Conservation (phyloP, 2,888 invertebrate genomes). For the Helobdella robusta region DNA sequence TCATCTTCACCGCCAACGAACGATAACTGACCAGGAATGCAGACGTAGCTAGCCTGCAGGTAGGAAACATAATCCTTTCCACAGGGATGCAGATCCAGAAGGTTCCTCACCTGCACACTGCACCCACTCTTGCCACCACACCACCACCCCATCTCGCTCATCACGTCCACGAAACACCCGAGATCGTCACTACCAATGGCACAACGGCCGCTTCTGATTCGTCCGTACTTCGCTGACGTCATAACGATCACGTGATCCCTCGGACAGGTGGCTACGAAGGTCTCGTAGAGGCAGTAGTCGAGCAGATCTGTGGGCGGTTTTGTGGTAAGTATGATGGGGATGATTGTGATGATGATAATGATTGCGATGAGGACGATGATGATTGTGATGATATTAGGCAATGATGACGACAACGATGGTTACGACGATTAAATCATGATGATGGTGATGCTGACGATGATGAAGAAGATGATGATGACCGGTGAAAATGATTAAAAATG, state of each 20-base stretch:
- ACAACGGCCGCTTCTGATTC: conserved; percentile 22
- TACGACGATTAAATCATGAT: conserved; percentile 9
- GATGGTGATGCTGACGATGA: conserved; percentile 9
- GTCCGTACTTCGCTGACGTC: conserved; percentile 27
- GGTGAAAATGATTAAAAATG: not conserved
- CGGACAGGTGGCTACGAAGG: conserved; percentile 25
- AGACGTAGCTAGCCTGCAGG: conserved; percentile 21
- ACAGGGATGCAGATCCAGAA: conserved; percentile 26
- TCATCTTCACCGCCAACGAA: not conserved
- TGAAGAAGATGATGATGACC: conserved; percentile 2
- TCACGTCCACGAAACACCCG: conserved; percentile 24
- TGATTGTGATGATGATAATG: conserved; percentile 2
- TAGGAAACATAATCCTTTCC: conserved; percentile 26
- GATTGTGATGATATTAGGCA: not conserved
- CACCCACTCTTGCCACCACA: conserved; percentile 17
- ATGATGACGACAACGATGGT: not conserved
- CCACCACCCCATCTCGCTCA: conserved; percentile 7
- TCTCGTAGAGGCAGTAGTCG: conserved; percentile 28
- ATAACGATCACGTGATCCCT: conserved; percentile 18
- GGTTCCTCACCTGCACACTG: conserved; percentile 23
- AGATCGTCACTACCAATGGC: conserved; percentile 20
- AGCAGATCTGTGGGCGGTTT: conserved; percentile 6
- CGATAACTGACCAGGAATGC: conserved; percentile 15
- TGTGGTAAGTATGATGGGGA: not conserved
- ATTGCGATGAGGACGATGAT: not conserved